Evolutionary conservation across 2,888 invertebrate genomes (phyloP), one percentile per base, ranked within the genome.

Genomic region (Anarsia innoxiella): DNA sequence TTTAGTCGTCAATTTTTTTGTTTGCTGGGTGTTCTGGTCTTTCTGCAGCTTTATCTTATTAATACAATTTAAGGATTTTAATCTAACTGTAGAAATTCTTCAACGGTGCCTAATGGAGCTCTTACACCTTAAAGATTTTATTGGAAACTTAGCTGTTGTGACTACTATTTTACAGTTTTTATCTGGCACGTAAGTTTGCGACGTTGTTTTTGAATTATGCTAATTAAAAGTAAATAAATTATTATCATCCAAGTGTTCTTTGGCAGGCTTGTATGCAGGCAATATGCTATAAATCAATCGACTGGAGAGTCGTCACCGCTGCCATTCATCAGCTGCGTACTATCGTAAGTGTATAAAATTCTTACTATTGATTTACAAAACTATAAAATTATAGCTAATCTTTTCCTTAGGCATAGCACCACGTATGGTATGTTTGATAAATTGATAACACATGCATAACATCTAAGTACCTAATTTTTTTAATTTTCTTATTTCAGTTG

Each of bases 101-200:
- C n/a, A n/a, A n/a, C n/a, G n/a, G n/a, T n/a, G n/a, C n/a, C n/a
- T n/a, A 19, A 33, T 74, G 72, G 28, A 57, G 49, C 45, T 67
- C 46, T 39, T 53, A 29, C 56, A 64, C 36, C 42, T 55, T 23
- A 70, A 60, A 42, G 57, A 61, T 49, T 48, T 69, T 32, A 51
- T 83, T 16, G 70, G 77, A 31, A 56, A 53, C 44, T 47, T 73
- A 45, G 94, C 95, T 23, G 92, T 93, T 31, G 74, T 91, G 42
- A 90, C 91, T 45, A 94, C 95, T 10, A 88, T 95, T 49, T 75
- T 93, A 42, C 94, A 95, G 65, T 95, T 94, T 87, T 80, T 95
- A 51, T 91, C 94, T 41, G 95, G 95, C 80, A 87, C 89, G 95
- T 95, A 88, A 90, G 92, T 89, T 43, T 23, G 8, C 3, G 4